phyloP scores from a whole-genome alignment of 1,140 invertebrate species.

The Chrysoperla carnea region DNA sequence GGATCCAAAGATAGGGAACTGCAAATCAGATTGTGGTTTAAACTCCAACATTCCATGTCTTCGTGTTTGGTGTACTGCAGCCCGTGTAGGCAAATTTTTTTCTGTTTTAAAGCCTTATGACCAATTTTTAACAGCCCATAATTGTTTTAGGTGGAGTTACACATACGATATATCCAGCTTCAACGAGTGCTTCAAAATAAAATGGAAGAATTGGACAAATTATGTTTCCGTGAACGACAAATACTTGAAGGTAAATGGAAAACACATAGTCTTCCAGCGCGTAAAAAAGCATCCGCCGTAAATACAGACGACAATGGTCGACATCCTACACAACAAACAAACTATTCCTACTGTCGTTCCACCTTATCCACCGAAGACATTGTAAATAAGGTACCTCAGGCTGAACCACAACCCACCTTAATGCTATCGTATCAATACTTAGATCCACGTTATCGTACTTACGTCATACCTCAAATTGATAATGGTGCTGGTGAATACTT shows the following conservation, averaged over 20 bases:
- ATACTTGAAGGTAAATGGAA: slow-evolving; percentile 72
- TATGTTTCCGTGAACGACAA: slow-evolving; percentile 67
- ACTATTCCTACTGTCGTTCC: slow-evolving; percentile 35
- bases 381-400: slow-evolving; percentile 28
- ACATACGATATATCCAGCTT: slow-evolving; percentile 79
- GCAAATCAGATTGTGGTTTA: too few relatives aligned
- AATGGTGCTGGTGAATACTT: slow-evolving; percentile 44
- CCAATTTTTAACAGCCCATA: too few relatives aligned
- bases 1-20: too few relatives aligned
- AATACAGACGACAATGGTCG: slow-evolving; percentile 26
- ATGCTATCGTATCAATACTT: slow-evolving; percentile 49
- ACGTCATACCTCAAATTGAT: slow-evolving; percentile 38
- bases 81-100: too few relatives aligned
- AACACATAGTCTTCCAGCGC: slow-evolving; percentile 65
- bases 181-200: slow-evolving; percentile 73
- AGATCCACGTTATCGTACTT: slow-evolving; percentile 41
- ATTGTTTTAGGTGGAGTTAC: slow-evolving; percentile 50
- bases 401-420: slow-evolving; percentile 31
- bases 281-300: slow-evolving; percentile 46
- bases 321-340: slow-evolving; percentile 20
- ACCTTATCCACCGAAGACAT: slow-evolving; percentile 55
- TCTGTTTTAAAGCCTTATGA: too few relatives aligned
- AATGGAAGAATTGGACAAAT: slow-evolving; percentile 64
- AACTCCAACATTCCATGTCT: too few relatives aligned
- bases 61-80: too few relatives aligned